phyloP scores from a whole-genome alignment of 2,888 invertebrate species.

The Mantis religiosa region DNA sequence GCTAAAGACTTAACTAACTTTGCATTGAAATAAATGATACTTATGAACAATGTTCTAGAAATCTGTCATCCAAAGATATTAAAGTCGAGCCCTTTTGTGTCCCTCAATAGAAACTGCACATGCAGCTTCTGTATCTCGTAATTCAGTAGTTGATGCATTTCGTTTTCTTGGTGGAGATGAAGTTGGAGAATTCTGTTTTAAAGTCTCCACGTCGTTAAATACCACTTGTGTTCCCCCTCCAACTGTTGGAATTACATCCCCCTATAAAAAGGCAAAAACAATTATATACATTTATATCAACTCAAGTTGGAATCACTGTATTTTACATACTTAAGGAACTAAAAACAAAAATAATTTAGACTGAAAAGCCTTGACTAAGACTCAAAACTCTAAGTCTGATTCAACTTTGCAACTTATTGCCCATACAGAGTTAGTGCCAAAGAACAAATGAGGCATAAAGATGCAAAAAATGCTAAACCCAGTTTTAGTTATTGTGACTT shows the following conservation, averaged over 20 bases:
- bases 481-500: too few species aligned
- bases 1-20: too few species aligned
- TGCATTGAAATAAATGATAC: too few species aligned
- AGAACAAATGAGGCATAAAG: too few species aligned
- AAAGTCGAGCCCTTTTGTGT: constrained; percentile 3
- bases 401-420: too few species aligned
- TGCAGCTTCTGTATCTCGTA: constrained; percentile 11
- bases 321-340: too few species aligned
- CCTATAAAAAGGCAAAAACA: constrained; percentile 48
- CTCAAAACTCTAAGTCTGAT: too few species aligned
- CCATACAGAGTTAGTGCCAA: too few species aligned
- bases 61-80: background rate
- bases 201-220: constrained; percentile 88
- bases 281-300: constrained; percentile 11
- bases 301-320: background rate
- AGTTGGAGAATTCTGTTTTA: constrained; percentile 76
- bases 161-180: constrained; percentile 20
- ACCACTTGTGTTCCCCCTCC: constrained; percentile 94
- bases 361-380: too few species aligned
- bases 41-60: too few species aligned
- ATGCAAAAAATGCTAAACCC: too few species aligned
- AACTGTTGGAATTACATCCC: constrained; percentile 87
- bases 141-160: background rate
- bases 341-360: too few species aligned
- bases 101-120: constrained; percentile 26